These are phyloP conservation scores for Tricholauxania praeusta DNA, from an alignment of 2,888 invertebrate species.

Conservation along the genomic window DNA sequence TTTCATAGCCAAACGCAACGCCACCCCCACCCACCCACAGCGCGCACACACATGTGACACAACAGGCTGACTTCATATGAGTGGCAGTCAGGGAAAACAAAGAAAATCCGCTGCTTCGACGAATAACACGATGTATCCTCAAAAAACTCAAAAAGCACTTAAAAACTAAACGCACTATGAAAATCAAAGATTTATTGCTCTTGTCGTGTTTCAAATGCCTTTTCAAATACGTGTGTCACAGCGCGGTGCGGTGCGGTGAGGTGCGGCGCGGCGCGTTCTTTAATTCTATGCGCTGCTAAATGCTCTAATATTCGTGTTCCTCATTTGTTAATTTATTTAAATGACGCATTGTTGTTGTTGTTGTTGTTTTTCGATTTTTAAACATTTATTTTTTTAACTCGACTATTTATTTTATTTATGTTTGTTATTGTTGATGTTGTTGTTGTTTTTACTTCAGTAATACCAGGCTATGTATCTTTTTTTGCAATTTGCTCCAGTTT, in stretches of 20 bases:
- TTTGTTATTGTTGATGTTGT: slow-evolving; percentile 14
- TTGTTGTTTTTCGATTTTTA: slow-evolving; percentile 14
- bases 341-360: slow-evolving; percentile 22
- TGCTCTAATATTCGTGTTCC: slow-evolving; percentile 31
- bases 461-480: background rate
- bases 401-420: background rate
- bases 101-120: background rate
- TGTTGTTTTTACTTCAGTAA: background rate
- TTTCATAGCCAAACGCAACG: background rate
- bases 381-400: background rate
- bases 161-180: slow-evolving; percentile 39
- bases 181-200: slow-evolving; percentile 39
- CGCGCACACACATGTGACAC: too few relatives aligned
- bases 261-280: too few relatives aligned
- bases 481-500: slow-evolving; percentile 31
- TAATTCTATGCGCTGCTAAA: slow-evolving; percentile 12
- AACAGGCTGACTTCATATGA: too few relatives aligned
- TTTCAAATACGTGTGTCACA: too few relatives aligned
- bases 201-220: too few relatives aligned
- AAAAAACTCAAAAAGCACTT: slow-evolving; percentile 18
- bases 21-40: background rate
- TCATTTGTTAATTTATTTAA: slow-evolving; percentile 39
- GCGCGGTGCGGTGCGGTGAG: too few relatives aligned
- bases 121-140: slow-evolving; percentile 15
- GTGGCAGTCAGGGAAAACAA: too few relatives aligned